A percentile compares a stretch with the other conserved stretches of the same genome.
These are phyloP conservation scores for Oligia latruncula DNA, from an alignment of 2,888 invertebrate species.

Conservation along the genomic window DNA sequence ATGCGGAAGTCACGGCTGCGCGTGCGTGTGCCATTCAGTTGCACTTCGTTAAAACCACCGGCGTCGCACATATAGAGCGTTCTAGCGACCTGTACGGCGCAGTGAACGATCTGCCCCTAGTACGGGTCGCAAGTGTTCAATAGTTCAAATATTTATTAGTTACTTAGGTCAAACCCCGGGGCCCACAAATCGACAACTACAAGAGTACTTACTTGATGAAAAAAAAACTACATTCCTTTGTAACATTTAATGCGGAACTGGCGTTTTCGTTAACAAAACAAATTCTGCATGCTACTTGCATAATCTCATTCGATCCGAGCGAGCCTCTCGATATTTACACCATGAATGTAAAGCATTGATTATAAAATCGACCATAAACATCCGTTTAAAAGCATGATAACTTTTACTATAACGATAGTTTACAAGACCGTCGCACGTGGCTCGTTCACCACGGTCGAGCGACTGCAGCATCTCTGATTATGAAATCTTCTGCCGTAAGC, in stretches of 20 bases:
- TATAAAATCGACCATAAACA: conserved; percentile 8
- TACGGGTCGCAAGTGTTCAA: background rate
- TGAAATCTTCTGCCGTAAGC: conserved; percentile 13
- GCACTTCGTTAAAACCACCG: conserved; percentile 33
- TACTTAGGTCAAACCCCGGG: background rate
- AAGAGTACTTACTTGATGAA: too few relatives aligned
- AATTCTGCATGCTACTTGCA: background rate
- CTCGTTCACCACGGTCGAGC: conserved; percentile 16
- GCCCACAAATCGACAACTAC: background rate
- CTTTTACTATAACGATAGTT: conserved; percentile 21
- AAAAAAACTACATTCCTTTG: background rate
- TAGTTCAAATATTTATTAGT: background rate
- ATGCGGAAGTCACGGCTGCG: conserved; percentile 41
- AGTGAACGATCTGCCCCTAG: background rate
- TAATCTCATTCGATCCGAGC: background rate
- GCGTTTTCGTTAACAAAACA: background rate
- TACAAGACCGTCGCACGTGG: conserved; percentile 18
- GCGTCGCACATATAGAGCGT: conserved; percentile 5
- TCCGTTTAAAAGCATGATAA: background rate
- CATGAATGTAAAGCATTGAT: conserved; percentile 2
- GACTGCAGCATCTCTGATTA: conserved; percentile 24
- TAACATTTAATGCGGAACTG: background rate
- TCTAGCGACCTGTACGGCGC: conserved; percentile 10
- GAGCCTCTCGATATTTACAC: background rate
- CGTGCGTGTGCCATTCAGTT: conserved; percentile 38